A percentile compares a stretch with the other conserved stretches of the same genome.
Conservation (phyloP, 2,113 vertebrate species). For the Acinonyx jubatus region DNA sequence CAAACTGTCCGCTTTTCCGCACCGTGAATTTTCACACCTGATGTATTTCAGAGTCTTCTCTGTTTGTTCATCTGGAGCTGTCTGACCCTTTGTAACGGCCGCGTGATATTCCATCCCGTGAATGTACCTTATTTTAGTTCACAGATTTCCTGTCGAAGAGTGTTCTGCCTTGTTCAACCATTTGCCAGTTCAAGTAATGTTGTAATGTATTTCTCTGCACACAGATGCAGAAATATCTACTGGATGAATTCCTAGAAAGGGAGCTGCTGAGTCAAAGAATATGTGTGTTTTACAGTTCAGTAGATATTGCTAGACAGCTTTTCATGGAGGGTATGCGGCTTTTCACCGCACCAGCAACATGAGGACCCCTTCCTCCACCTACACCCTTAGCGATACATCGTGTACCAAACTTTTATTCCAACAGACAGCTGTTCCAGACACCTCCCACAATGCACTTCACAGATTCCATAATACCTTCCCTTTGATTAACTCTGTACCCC, state of each 20-base stretch:
- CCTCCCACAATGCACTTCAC: neutral
- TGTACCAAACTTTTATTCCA: constrained; percentile 6
- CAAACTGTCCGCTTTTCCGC: neutral
- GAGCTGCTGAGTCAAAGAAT: neutral
- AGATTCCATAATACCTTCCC: neutral
- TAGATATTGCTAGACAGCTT: neutral
- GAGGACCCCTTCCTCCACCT: neutral
- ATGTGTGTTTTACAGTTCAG: neutral
- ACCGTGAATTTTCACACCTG: neutral
- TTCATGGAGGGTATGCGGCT: neutral
- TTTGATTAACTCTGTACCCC: neutral
- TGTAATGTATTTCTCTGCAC: neutral
- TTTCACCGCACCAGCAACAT: neutral
- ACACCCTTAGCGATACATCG: neutral
- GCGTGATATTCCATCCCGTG: neutral
- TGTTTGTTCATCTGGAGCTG: neutral
- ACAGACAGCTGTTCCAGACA: neutral
- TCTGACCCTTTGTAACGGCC: neutral
- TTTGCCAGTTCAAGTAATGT: neutral
- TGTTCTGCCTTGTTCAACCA: neutral
- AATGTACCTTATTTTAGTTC: neutral
- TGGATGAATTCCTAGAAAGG: neutral
- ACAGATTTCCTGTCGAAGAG: neutral
- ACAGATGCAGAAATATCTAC: neutral
- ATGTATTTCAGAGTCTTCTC: neutral